These are phyloP conservation scores for Camponotus pennsylvanicus DNA, from an alignment of 1,140 invertebrate genomes.

Conservation along the genomic window DNA sequence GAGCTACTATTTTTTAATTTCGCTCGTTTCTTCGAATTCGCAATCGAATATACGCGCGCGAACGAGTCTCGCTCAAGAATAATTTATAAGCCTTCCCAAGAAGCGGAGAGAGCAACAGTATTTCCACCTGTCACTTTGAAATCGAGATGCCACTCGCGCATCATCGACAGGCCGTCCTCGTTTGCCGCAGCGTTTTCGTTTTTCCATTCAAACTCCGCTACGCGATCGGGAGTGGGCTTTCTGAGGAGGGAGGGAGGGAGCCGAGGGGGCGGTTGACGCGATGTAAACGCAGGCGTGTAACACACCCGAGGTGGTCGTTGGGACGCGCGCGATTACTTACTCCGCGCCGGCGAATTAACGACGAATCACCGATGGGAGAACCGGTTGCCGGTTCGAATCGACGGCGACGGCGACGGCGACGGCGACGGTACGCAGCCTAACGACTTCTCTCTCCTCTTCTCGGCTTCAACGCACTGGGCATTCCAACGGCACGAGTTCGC, in stretches of 20 bases:
- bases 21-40: not conserved
- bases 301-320: constrained; percentile 79
- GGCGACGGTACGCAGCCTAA: constrained; percentile 80
- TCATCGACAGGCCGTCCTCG: not conserved
- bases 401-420: constrained; percentile 58
- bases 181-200: not conserved
- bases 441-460: constrained; percentile 77
- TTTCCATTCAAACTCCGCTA: constrained; percentile 7
- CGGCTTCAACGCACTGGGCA: constrained; percentile 77
- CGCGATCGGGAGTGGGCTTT: not conserved
- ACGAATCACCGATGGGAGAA: constrained; percentile 82
- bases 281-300: constrained; percentile 71
- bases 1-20: not conserved
- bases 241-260: constrained; percentile 40
- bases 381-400: constrained; percentile 80
- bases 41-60: not conserved
- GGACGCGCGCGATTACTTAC: constrained; percentile 80
- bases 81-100: not conserved
- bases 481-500: constrained; percentile 82
- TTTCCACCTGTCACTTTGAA: not conserved
- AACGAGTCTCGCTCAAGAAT: not conserved
- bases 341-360: constrained; percentile 82
- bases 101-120: not conserved
- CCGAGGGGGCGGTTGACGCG: constrained; percentile 58
- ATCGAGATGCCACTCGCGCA: not conserved